Evolutionary conservation across 1,140 invertebrate species (phyloP).

Genomic region (Cylas formicarius): DNA sequence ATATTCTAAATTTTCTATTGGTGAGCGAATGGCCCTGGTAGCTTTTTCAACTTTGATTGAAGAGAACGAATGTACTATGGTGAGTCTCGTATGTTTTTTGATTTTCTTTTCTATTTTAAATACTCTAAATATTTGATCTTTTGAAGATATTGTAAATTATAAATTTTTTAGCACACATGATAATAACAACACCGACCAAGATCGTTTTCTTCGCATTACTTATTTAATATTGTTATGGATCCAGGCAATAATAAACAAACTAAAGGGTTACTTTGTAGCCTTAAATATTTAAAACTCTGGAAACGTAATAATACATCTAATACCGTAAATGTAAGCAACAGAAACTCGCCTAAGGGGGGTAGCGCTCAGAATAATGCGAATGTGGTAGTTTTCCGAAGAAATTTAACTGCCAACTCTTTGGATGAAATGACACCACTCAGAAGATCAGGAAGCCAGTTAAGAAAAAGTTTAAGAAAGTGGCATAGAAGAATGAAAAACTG

Average conservation of each 20-base stretch:
- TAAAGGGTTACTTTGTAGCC: constrained; percentile 19
- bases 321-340: constrained; percentile 7
- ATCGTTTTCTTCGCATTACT: too few species aligned
- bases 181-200: too few species aligned
- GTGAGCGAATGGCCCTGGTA: too few species aligned
- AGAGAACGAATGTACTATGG: too few species aligned
- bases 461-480: constrained; percentile 24
- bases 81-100: too few species aligned
- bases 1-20: too few species aligned
- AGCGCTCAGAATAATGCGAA: constrained; percentile 5
- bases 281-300: constrained; percentile 14
- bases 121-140: too few species aligned
- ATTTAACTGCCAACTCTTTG: neutral
- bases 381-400: constrained; percentile 2
- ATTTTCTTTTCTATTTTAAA: too few species aligned
- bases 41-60: too few species aligned
- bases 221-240: too few species aligned
- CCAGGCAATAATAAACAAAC: constrained; percentile 22
- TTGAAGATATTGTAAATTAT: too few species aligned
- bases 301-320: constrained; percentile 6
- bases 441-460: constrained; percentile 12
- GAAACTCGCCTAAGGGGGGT: constrained; percentile 2
- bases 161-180: too few species aligned
- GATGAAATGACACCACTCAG: neutral
- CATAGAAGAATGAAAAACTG: constrained; percentile 26